phyloP scores from a whole-genome alignment of 2,113 vertebrate genomes.

The Paradoxurus hermaphroditus region DNA sequence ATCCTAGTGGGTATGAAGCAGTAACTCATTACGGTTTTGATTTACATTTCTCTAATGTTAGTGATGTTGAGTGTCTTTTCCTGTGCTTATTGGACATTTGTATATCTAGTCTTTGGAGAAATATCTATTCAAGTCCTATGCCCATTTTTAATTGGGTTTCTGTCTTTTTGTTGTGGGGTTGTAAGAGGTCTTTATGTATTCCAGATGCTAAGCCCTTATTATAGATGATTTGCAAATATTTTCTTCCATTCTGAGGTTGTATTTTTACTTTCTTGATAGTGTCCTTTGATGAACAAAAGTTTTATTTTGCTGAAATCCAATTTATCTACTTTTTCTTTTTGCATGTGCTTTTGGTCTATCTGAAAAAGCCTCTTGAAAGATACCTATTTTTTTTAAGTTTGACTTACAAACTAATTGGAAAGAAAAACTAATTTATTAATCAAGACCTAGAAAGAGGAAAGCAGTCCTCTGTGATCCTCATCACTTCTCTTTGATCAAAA shows the following conservation, averaged over 20 bases:
- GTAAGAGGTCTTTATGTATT: background rate
- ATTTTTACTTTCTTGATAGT: background rate
- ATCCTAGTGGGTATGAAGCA: background rate
- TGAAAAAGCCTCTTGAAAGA: conserved; percentile 2
- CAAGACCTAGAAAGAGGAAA: background rate
- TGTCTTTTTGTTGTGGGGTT: background rate
- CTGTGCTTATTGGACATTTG: background rate
- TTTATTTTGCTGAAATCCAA: conserved; percentile 30
- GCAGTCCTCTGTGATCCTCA: background rate
- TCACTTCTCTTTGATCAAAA: background rate
- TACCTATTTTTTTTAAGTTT: background rate
- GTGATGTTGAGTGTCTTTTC: background rate
- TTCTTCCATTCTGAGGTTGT: background rate
- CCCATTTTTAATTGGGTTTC: background rate
- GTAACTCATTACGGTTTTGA: background rate
- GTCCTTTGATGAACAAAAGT: background rate
- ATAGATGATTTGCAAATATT: conserved; percentile 9
- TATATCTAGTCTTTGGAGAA: background rate
- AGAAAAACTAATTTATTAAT: conserved; percentile 15
- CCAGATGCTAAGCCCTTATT: background rate
- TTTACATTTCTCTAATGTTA: background rate
- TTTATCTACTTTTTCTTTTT: background rate
- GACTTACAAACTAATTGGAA: background rate
- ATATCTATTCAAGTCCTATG: background rate
- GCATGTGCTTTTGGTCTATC: background rate